Evolutionary conservation across 1,140 invertebrate species (phyloP).

Genomic region (Leptopilina clavipes): DNA sequence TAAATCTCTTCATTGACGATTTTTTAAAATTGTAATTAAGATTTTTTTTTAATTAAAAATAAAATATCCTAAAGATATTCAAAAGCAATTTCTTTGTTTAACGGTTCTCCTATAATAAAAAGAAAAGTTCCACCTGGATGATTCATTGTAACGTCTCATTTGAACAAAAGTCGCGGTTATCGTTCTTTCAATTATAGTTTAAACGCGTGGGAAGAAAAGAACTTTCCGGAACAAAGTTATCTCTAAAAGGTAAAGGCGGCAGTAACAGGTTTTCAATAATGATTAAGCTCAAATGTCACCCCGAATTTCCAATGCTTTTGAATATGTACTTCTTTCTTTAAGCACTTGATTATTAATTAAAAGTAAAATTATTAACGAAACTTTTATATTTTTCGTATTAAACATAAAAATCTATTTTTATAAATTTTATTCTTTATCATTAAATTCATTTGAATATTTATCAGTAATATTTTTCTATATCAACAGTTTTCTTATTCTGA

Average conservation of each 20-base stretch:
- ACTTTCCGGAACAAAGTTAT: background rate
- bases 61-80: background rate
- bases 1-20: no score
- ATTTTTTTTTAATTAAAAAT: background rate
- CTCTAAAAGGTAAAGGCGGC: conserved; percentile 2
- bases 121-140: background rate
- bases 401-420: no score
- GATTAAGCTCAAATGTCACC: conserved; percentile 1
- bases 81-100: background rate
- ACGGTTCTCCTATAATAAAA: background rate
- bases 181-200: background rate
- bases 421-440: no score
- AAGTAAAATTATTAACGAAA: background rate
- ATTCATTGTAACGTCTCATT: background rate
- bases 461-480: no score
- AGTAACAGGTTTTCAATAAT: conserved; percentile 26
- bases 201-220: conserved; percentile 19
- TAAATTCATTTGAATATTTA: no score
- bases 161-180: background rate
- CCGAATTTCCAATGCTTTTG: background rate
- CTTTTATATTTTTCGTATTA: no score
- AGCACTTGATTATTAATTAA: background rate
- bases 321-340: background rate
- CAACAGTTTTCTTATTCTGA: no score
- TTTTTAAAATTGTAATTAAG: no score